These are phyloP conservation scores for Sphenopsis melanotis DNA, from an alignment of 2,797 vertebrate species.

Conservation along the genomic window DNA sequence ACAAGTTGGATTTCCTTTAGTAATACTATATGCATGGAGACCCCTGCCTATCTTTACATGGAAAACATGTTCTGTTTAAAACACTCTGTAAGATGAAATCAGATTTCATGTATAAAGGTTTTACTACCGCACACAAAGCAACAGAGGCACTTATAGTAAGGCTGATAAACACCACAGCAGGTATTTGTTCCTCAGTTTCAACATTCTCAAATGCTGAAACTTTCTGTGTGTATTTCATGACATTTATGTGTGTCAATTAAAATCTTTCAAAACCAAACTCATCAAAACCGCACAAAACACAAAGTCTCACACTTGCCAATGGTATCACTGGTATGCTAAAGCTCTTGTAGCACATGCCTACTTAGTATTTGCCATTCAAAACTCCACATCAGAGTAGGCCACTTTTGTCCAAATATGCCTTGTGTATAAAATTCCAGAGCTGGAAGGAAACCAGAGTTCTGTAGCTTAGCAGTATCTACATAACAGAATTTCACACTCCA, in stretches of 20 bases:
- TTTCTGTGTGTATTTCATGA: neutral
- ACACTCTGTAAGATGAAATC: neutral
- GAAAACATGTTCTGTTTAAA: neutral
- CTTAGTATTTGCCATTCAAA: neutral
- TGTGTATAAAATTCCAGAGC: neutral
- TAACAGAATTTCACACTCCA: neutral
- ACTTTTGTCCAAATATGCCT: neutral
- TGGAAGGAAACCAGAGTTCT: neutral
- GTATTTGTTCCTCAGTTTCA: neutral
- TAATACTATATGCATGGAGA: neutral
- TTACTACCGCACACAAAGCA: neutral
- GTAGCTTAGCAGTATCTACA: neutral
- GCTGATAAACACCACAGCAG: neutral
- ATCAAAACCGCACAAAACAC: neutral
- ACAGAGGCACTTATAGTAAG: neutral
- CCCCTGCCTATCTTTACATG: neutral
- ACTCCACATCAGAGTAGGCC: fast-evolving
- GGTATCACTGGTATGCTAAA: neutral
- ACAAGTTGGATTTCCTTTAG: neutral
- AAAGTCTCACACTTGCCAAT: neutral
- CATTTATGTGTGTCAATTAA: neutral
- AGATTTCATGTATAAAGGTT: neutral
- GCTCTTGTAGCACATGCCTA: neutral
- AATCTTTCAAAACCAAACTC: neutral
- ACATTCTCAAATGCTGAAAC: neutral